Conservation (phyloP, 2,888 invertebrate species). For the Exephanes ischioxanthus region DNA sequence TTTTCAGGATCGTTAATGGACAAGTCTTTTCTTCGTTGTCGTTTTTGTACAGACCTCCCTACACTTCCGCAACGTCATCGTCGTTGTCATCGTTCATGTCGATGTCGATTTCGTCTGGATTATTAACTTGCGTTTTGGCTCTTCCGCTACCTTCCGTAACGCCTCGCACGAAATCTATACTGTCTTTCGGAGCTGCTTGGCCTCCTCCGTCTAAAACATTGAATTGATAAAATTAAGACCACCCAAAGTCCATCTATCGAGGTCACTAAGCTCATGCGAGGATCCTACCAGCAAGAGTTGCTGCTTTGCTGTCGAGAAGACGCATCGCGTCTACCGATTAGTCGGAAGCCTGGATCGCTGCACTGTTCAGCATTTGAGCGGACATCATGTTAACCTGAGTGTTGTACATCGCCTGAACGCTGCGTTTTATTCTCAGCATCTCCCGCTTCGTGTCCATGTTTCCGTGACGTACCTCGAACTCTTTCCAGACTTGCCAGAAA, state of each 20-base stretch:
- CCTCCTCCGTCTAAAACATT: constrained; percentile 72
- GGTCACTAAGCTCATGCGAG: constrained; percentile 6
- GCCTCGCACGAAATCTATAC: constrained; percentile 95
- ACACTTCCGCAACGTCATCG: constrained; percentile 85
- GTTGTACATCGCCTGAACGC: constrained; percentile 99
- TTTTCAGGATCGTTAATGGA: not conserved
- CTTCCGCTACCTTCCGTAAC: constrained; percentile 92
- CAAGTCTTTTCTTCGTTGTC: constrained; percentile 3
- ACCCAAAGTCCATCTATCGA: not conserved
- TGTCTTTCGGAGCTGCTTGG: constrained; percentile 82
- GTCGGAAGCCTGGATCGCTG: constrained; percentile 89
- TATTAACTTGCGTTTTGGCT: constrained; percentile 89
- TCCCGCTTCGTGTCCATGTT: constrained; percentile 99
- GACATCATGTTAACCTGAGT: constrained; percentile 99
- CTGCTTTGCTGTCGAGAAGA: constrained; percentile 93
- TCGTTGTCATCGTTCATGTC: constrained; percentile 90
- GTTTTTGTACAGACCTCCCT: constrained; percentile 80
- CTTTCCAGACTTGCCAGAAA: constrained; percentile 99
- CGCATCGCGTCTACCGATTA: constrained; percentile 94
- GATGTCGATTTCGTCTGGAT: constrained; percentile 96
- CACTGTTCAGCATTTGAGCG: constrained; percentile 96
- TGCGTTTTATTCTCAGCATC: constrained; percentile 98
- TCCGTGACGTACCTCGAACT: constrained; percentile 99
- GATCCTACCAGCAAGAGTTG: constrained; percentile 74
- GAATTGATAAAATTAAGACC: constrained; percentile 14